Conservation (phyloP, 2,888 invertebrate species). For the Leucania comma region DNA sequence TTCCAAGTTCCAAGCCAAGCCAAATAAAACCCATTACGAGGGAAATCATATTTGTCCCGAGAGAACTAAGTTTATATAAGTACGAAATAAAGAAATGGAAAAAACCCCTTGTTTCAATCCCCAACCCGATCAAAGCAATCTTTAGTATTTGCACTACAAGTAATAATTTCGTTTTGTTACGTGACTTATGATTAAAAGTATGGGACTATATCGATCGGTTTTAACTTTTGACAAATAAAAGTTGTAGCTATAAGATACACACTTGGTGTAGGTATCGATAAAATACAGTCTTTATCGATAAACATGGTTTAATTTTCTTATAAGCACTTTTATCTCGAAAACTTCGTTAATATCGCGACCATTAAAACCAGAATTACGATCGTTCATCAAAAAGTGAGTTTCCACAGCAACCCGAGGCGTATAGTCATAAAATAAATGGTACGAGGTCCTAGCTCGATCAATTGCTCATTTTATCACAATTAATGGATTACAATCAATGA, state of each 20-base stretch:
- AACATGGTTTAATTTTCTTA: slow-evolving; percentile 23
- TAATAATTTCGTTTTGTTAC: slow-evolving; percentile 2
- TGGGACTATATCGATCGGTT: background rate
- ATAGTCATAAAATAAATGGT: slow-evolving; percentile 44
- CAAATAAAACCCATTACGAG: slow-evolving; percentile 46
- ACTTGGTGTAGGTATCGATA: background rate
- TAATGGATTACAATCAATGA: slow-evolving; percentile 54
- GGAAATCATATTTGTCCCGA: slow-evolving; percentile 50
- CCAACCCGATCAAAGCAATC: slow-evolving; percentile 6
- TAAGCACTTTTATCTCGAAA: slow-evolving; percentile 38
- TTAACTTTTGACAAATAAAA: background rate
- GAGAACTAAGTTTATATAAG: slow-evolving; percentile 34
- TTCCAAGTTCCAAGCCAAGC: slow-evolving; percentile 43
- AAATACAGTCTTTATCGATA: slow-evolving; percentile 1
- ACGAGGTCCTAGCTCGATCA: slow-evolving; percentile 33
- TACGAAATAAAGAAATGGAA: slow-evolving; percentile 38
- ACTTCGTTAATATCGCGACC: slow-evolving; percentile 38
- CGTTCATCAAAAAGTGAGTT: slow-evolving; percentile 51
- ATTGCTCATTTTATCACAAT: slow-evolving; percentile 53
- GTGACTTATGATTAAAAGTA: slow-evolving; percentile 1
- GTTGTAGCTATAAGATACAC: slow-evolving; percentile 1
- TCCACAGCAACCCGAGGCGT: slow-evolving; percentile 10
- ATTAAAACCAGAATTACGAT: slow-evolving; percentile 44
- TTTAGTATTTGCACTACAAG: slow-evolving; percentile 23
- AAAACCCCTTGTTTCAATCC: slow-evolving; percentile 27